Evolutionary conservation across 2,888 invertebrate species (phyloP).

Genomic region (Andrena marginata): DNA sequence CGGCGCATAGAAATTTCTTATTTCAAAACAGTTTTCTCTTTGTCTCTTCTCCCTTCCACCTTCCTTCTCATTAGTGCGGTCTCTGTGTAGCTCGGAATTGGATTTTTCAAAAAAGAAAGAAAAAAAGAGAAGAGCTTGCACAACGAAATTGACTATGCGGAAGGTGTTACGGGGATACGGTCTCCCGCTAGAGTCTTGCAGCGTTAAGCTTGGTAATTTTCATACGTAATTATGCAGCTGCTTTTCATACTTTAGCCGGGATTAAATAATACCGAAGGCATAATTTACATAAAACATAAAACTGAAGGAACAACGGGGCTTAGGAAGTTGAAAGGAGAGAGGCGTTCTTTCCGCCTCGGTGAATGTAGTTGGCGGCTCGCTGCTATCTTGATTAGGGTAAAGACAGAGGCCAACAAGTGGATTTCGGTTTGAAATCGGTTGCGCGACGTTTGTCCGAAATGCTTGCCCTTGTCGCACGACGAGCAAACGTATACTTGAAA

Average conservation of each 20-base stretch:
- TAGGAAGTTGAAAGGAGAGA: neutral
- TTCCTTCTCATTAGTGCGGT: constrained; percentile 3
- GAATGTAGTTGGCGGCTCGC: no score
- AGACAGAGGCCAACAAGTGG: no score
- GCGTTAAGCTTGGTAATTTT: constrained; percentile 14
- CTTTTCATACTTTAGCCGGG: constrained; percentile 14
- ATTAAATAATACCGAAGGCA: constrained; percentile 11
- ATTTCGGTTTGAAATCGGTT: no score
- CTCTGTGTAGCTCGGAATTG: neutral
- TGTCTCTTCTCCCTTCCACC: neutral
- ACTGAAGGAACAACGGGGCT: neutral
- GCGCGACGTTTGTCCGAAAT: neutral
- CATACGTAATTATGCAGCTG: constrained; percentile 18
- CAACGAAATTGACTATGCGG: neutral
- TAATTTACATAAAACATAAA: neutral
- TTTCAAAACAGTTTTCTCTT: neutral
- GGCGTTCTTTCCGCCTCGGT: no score
- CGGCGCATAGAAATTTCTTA: neutral
- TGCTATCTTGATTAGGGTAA: neutral
- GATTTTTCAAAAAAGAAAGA: constrained; percentile 2
- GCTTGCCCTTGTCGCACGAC: neutral
- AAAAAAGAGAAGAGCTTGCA: neutral
- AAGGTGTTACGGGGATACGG: constrained; percentile 13
- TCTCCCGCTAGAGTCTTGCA: constrained; percentile 11
- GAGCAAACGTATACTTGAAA: neutral